Base-by-base conservation (phyloP, 1,140 invertebrate species). In the Cardiocondyla obscurior region DNA sequence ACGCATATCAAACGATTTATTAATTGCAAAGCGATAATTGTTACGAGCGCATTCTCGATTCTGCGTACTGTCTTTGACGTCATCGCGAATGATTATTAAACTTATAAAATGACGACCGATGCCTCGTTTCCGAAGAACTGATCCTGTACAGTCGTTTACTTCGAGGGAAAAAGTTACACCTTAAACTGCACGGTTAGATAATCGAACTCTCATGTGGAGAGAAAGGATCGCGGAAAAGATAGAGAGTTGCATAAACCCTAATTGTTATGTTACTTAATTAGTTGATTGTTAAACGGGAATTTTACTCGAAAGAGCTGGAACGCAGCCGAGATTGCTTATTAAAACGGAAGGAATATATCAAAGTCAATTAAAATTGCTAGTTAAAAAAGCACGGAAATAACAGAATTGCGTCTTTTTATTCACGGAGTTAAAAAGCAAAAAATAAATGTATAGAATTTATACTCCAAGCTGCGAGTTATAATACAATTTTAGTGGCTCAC, bases 221-320 rank as follows among this genome's bases (percentile, higher is more conserved):
- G 73, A 86, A 86, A 87, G 74, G 81, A 74, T 69, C n/a, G 69
- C 73, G 69, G 74, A 84, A 86, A n/a, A 7, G 8, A 7, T 12
- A 33, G 8, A n/a, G 53, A 8, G 5, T 67, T 67, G 74, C 62
- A 55, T 22, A 42, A 79, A 76, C 51, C 12, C 14, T 3, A 67
- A 67, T 67, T 42, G 33, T 65, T 79, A 5, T 39, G 12, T 25
- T 16, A 1, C 39, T 36, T 25, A 67, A 22, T 53, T 67, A 51
- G n/a, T 62, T 10, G 12, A 44, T 62, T 46, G 28, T 46, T 12
- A 46, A 44, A 46, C 7, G 22, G 0, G 62, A 62, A 62, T 25
- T 4, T 39, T 60, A 10, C 28, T 51, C 3, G 2, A 28, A 39
- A 49, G 39, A 39, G 0, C 33, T 51, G 7, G 55, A 72, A 22